A percentile compares a stretch with the other conserved stretches of the same genome.
Conservation (phyloP, 1,140 invertebrate genomes). For the Babylonia areolata region DNA sequence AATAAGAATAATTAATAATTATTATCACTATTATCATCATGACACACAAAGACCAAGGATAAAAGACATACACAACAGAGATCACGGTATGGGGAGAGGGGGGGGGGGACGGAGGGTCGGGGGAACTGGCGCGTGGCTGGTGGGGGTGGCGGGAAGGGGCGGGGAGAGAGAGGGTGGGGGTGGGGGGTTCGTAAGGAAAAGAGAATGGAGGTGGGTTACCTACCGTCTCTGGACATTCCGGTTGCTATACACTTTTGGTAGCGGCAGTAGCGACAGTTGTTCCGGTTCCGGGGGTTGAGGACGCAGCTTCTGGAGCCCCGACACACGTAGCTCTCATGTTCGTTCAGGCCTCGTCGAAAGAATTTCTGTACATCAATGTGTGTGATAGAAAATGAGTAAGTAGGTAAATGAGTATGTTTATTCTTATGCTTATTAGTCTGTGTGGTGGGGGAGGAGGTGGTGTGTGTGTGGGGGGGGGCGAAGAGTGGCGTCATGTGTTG, state of each 20-base stretch:
- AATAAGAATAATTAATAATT: no score
- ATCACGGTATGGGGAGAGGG: no score
- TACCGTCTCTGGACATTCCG: constrained; percentile 86
- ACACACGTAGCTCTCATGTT: constrained; percentile 79
- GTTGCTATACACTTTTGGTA: constrained; percentile 93
- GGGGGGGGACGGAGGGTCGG: no score
- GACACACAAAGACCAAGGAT: no score
- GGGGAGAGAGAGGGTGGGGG: background rate
- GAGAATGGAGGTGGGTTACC: background rate
- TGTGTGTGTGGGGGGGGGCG: no score
- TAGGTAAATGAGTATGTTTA: no score
- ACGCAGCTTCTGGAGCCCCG: constrained; percentile 80
- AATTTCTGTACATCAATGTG: constrained; percentile 78
- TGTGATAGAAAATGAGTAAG: background rate
- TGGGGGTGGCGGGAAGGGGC: background rate
- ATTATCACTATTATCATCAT: no score
- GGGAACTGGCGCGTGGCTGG: background rate
- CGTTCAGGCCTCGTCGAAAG: constrained; percentile 96
- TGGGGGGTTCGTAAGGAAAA: background rate
- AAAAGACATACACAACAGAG: no score
- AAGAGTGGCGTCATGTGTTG: no score
- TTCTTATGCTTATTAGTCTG: no score
- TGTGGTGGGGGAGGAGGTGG: background rate
- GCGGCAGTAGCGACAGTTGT: constrained; percentile 95
- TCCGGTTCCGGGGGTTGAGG: constrained; percentile 97